Evolutionary conservation across 2,113 vertebrate genomes (phyloP).

Genomic region (rabbit (Oryctolagus cuniculus)): mOryCun1.1 NC_091438.1:133624501-133625000

Average conservation of each 20-base stretch:
- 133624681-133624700: conserved; percentile 8
- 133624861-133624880: background rate
- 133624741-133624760: conserved; percentile 2
- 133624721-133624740: conserved; percentile 43
- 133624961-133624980: rapidly evolving
- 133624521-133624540: background rate
- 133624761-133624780: background rate
- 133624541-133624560: background rate
- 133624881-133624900: background rate
- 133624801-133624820: conserved; percentile 31
- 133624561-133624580: background rate
- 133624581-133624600: conserved; percentile 40
- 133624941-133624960: background rate
- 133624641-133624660: conserved; percentile 26
- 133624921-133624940: background rate
- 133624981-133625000: background rate
- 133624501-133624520: background rate
- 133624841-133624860: background rate
- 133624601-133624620: background rate
- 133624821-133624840: background rate
- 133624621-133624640: background rate
- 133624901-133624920: background rate
- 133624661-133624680: background rate
- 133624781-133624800: background rate
- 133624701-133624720: background rate